Base-by-base conservation (phyloP, 2,797 vertebrate species). In the Dromococcyx pavoninus region DNA sequence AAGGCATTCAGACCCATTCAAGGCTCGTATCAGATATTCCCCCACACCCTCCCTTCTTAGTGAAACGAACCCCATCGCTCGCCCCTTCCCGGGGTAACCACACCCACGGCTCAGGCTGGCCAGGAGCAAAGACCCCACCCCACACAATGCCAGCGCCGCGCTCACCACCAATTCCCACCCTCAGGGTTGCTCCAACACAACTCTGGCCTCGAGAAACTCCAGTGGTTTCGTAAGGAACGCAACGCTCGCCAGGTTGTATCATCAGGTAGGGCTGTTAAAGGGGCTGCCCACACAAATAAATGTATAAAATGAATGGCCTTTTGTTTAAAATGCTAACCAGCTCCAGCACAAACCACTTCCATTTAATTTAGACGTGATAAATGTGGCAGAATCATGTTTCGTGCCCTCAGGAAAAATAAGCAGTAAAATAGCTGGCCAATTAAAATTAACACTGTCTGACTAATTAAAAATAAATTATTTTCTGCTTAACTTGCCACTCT, bases 401-500 rank as follows among this genome's bases (percentile, higher is more conserved):
- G 21, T 16, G 46, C 74, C 64, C 56, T 73, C 3, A 16, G 91
- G 94, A 79, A 94, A 96, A 95, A 86, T 28, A 69, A 94, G 60
- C 81, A 84, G 79, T 67, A 64, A 91, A 95, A 91, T 78, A 94
- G 65, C 75, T 90, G 85, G 72, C 73, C 84, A 83, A 88, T 93
- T 94, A 95, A 88, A 95, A 94, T 79, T 71, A 94, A 91, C 75
- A 66, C 18, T 23, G 21, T 57, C 65, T 82, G 69, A 53, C 77
- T 93, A 85, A 96, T 95, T 88, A 87, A 94, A 90, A 94, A 92
- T 33, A 91, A 88, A 91, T 82, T 87, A 82, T 92, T 94, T 96
- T 88, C 91, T 88, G 72, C 91, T 84, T 93, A 94, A 86, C 32
- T 90, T 84, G 79, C 33, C 17, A 4, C 88, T 89, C 60, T 90